Evolutionary conservation across 2,113 vertebrate species (phyloP).

Genomic region (Rhinichthys klamathensis): DNA sequence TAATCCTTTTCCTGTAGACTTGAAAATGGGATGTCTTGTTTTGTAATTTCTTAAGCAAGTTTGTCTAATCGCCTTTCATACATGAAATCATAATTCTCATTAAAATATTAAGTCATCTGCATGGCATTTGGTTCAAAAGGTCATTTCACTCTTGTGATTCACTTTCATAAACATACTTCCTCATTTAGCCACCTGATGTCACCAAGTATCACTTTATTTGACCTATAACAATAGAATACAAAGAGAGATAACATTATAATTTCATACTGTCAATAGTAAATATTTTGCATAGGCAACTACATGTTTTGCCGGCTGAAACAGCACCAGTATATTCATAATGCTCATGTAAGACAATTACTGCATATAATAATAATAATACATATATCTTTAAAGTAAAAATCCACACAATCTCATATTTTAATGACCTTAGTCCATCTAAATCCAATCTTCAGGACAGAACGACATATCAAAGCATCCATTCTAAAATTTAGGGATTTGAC

Average conservation of each 20-base stretch:
- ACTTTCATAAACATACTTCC: background rate
- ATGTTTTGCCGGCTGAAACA: background rate
- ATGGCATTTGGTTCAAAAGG: background rate
- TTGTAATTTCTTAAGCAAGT: background rate
- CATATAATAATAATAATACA: background rate
- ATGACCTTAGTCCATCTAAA: slow-evolving; percentile 13
- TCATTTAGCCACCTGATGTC: background rate
- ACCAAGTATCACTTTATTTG: slow-evolving; percentile 15
- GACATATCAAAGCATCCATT: background rate
- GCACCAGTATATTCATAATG: slow-evolving; percentile 4
- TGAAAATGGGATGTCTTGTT: background rate
- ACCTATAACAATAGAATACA: slow-evolving; percentile 19
- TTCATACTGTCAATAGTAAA: slow-evolving; percentile 9
- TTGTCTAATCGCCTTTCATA: too few relatives aligned
- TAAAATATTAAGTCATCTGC: background rate
- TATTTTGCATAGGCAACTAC: slow-evolving; percentile 3
- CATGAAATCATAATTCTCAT: too few relatives aligned
- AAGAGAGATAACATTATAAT: background rate
- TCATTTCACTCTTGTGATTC: background rate
- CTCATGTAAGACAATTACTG: background rate
- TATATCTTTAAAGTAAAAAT: background rate
- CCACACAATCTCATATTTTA: background rate
- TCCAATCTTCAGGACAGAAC: background rate
- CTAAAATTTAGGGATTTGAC: background rate
- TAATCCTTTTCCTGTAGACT: background rate